Conservation (phyloP, 2,888 invertebrate genomes). For the Machimus atricapillus region DNA sequence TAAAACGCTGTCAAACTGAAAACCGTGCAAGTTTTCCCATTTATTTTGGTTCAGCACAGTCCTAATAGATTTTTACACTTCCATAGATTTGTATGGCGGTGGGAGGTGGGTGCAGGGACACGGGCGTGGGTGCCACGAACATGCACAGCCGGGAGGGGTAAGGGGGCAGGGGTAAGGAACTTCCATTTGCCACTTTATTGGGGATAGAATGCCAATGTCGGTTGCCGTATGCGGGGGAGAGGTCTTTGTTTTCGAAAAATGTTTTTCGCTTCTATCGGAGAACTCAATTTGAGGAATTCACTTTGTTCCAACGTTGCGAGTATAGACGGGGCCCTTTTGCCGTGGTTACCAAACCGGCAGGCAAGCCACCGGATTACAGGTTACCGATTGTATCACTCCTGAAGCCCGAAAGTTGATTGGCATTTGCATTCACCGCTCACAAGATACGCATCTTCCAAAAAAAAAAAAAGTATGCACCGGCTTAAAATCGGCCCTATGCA, state of each 20-base stretch:
- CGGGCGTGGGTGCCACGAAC: not conserved
- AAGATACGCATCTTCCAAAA: not conserved
- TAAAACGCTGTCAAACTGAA: constrained; percentile 30
- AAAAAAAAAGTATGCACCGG: not conserved
- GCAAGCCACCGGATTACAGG: not conserved
- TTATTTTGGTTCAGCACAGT: constrained; percentile 33
- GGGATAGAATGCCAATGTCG: not conserved
- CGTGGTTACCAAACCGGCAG: not conserved
- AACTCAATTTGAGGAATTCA: constrained; percentile 21
- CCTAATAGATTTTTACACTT: constrained; percentile 35
- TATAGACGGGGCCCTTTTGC: not conserved
- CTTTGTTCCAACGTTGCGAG: not conserved
- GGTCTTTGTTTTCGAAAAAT: constrained; percentile 4
- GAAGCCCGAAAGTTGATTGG: not conserved
- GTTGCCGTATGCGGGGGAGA: not conserved
- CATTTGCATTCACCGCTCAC: not conserved
- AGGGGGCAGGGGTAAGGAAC: not conserved
- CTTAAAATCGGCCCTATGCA: not conserved
- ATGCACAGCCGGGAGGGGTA: not conserved
- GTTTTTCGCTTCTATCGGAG: not conserved
- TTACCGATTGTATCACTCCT: not conserved
- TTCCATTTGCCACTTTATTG: not conserved
- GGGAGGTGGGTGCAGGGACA: not conserved
- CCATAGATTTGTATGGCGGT: not conserved
- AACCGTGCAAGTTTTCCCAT: constrained; percentile 40